Base-by-base conservation (phyloP, 1,140 invertebrate species). In the Drosophila watanabei region DNA sequence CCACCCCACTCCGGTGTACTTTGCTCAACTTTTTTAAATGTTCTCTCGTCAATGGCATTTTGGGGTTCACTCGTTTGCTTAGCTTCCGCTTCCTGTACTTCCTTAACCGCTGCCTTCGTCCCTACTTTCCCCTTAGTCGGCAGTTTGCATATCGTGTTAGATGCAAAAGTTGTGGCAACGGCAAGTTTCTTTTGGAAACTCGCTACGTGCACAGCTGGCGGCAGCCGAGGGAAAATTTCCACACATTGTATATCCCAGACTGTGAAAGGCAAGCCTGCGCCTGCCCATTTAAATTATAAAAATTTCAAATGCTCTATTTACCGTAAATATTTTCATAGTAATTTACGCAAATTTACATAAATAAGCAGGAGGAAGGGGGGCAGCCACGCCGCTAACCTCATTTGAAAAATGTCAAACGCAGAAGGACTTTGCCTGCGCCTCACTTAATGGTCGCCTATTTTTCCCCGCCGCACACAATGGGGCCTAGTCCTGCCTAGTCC, bases 331-430 rank as follows among this genome's bases (percentile, higher is more conserved):
- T 89, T 89, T 85, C 79, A 85, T 82, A 75, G 85, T 89, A 89
- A 90, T 89, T 89, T 79, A 84, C 81, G 71, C 75, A 89, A 90
- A 89, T 89, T 89, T 90, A 81, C 86, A 89, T 89, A 89, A 89
- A 89, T 85, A 90, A 89, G 69, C 64, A 64, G 54, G 70, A 41
- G 51, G 28, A 33, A 28, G 18, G 62, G 20, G n/a, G 66, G 20
- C 48, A 41, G 35, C 16, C 28, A n/a, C 7, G 51, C 45, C 37
- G 59, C 61, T 75, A 89, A 84, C 78, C 85, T 89, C 85, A 89
- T 89, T 89, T 89, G 82, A 71, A 89, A 89, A 90, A 90, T 90
- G 85, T 90, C 85, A 89, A 89, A 89, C 79, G 69, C 85, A 89
- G 78, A 63, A 73, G 56, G 52, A 75, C 68, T 69, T 37, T 32